Conservation (phyloP, 2,888 invertebrate genomes). For the Ophioninae sp. region DNA sequence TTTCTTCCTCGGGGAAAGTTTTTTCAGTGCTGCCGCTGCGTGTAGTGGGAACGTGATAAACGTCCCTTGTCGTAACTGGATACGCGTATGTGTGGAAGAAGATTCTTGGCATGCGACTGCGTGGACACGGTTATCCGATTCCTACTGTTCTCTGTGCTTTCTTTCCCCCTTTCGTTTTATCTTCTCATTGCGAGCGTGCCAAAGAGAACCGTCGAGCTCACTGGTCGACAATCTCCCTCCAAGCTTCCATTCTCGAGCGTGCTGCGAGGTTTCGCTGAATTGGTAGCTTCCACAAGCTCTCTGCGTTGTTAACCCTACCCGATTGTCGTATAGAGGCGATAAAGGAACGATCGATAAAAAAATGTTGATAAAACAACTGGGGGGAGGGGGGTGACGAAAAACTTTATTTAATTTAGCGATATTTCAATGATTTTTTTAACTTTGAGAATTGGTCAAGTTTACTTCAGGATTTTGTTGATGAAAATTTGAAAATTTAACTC, state of each 20-base stretch:
- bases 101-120: slow-evolving; percentile 60
- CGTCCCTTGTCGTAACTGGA: slow-evolving; percentile 10
- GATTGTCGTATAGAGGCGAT: no score
- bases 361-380: background rate
- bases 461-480: no score
- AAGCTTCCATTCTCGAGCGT: slow-evolving; percentile 10
- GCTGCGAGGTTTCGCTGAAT: slow-evolving; percentile 50
- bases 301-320: slow-evolving; percentile 49
- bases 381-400: background rate
- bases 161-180: slow-evolving; percentile 43
- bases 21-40: slow-evolving; percentile 29
- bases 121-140: slow-evolving; percentile 62
- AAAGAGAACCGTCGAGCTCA: slow-evolving; percentile 47
- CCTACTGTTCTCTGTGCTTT: slow-evolving; percentile 61
- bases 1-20: slow-evolving; percentile 51
- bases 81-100: slow-evolving; percentile 5
- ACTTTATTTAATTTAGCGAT: no score
- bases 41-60: slow-evolving; percentile 48
- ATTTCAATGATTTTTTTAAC: no score
- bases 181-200: slow-evolving; percentile 49
- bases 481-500: no score
- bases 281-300: slow-evolving; percentile 52
- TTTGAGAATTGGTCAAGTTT: no score
- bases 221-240: slow-evolving; percentile 30
- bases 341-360: slow-evolving; percentile 13